These are phyloP conservation scores for Drosophila subsilvestris DNA, from an alignment of 2,888 invertebrate genomes.

Conservation along the genomic window DNA sequence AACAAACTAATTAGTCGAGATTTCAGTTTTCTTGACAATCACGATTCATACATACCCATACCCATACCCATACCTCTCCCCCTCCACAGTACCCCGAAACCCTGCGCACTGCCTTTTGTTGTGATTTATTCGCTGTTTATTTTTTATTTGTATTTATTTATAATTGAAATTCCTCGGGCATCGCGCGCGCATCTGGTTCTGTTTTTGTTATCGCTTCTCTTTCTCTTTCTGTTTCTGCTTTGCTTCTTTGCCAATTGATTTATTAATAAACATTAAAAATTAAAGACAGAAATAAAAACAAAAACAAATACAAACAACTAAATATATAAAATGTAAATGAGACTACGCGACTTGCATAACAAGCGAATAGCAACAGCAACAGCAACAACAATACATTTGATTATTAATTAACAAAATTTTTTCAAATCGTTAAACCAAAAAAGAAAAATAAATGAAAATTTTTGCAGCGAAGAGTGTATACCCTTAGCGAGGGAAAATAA, in stretches of 20 bases:
- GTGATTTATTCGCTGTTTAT: constrained; percentile 43
- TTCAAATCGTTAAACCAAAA: constrained; percentile 39
- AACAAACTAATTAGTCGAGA: constrained; percentile 76
- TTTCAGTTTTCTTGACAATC: constrained; percentile 58
- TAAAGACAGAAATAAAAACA: constrained; percentile 27
- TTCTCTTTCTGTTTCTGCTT: constrained; percentile 4
- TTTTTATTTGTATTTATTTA: constrained; percentile 54
- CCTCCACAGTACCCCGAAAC: not conserved
- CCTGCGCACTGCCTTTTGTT: constrained; percentile 7
- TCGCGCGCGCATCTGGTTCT: constrained; percentile 37
- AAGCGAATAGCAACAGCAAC: constrained; percentile 48
- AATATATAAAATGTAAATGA: constrained; percentile 60
- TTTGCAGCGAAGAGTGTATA: constrained; percentile 13
- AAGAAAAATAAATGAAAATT: constrained; percentile 46
- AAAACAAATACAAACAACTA: constrained; percentile 1
- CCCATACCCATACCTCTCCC: too few relatives aligned
- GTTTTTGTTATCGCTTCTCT: constrained; percentile 33
- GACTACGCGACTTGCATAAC: constrained; percentile 63
- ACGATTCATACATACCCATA: constrained; percentile 39
- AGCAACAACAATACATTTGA: constrained; percentile 41
- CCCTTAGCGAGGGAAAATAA: constrained; percentile 2
- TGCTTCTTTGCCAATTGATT: constrained; percentile 64
- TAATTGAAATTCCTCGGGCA: constrained; percentile 64
- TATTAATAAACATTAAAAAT: constrained; percentile 71
- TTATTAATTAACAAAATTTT: constrained; percentile 60